Conservation (phyloP, 2,113 vertebrate genomes). For the Phycodurus eques region DNA sequence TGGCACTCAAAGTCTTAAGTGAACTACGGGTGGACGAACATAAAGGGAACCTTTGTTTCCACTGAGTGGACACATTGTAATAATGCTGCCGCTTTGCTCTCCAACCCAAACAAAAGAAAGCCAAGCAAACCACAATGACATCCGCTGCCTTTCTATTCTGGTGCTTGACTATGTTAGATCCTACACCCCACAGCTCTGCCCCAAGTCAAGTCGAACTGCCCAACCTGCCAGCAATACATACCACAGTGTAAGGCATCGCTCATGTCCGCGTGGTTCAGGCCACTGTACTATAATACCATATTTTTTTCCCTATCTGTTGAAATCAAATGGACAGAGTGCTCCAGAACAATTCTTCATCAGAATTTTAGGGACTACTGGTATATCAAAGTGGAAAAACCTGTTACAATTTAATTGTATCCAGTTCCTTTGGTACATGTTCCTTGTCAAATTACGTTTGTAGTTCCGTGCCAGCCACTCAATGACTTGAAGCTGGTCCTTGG, state of each 20-base stretch:
- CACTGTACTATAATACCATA: not conserved
- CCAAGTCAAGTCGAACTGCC: not conserved
- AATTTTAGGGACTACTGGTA: not conserved
- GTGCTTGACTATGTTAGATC: slow-evolving; percentile 15
- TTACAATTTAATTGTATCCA: no score
- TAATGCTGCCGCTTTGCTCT: slow-evolving; percentile 22
- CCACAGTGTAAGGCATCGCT: not conserved
- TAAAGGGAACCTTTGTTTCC: slow-evolving; percentile 42
- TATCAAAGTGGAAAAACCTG: not conserved
- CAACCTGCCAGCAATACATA: slow-evolving; percentile 39
- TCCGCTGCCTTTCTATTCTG: slow-evolving; percentile 22
- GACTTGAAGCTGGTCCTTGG: no score
- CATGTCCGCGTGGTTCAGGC: not conserved
- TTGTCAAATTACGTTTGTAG: no score
- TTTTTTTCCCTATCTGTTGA: not conserved
- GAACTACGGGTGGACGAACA: slow-evolving; percentile 27
- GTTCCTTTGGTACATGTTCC: no score
- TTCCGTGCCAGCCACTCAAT: no score
- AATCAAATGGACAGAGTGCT: not conserved
- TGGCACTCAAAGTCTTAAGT: slow-evolving; percentile 29
- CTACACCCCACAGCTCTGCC: slow-evolving; percentile 11
- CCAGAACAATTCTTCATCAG: not conserved
- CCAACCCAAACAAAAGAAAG: slow-evolving; percentile 42
- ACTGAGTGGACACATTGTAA: slow-evolving; percentile 34
- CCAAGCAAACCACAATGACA: slow-evolving; percentile 18